Conservation (phyloP, 2,888 invertebrate species). For the Ariolimax columbianus region DNA sequence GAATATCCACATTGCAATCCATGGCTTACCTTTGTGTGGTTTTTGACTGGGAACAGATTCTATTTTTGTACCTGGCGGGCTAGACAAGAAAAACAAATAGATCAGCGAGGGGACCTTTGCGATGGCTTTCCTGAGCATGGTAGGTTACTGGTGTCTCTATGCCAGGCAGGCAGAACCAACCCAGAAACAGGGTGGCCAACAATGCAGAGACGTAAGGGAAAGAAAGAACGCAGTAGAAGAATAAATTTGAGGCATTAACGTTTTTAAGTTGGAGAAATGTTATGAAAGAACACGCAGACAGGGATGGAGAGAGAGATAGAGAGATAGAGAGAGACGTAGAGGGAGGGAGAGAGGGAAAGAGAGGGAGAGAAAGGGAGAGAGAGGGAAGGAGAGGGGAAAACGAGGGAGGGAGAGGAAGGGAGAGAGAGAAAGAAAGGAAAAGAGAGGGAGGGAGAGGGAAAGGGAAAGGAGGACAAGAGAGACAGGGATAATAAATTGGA, state of each 20-base stretch:
- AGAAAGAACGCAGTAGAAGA: neutral
- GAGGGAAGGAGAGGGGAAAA: neutral
- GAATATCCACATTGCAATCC: conserved; percentile 13
- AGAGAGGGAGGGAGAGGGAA: neutral
- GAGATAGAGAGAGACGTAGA: neutral
- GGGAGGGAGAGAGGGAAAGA: neutral
- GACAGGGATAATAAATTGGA: neutral
- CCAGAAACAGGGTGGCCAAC: too few species aligned
- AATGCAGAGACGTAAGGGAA: neutral
- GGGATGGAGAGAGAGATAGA: neutral
- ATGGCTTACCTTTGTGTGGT: neutral
- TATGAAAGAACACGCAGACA: neutral
- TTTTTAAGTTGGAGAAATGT: neutral
- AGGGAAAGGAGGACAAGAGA: neutral
- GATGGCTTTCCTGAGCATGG: neutral
- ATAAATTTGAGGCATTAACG: neutral
- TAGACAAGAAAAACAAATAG: conserved; percentile 25
- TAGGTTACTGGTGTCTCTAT: conserved; percentile 7
- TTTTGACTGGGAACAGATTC: neutral
- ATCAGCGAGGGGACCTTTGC: conserved; percentile 7
- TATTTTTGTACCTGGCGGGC: conserved; percentile 22
- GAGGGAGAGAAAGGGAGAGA: neutral
- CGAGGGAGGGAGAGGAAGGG: neutral
- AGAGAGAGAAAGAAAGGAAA: neutral
- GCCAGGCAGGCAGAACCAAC: neutral